Percentiles rank a stretch among this genome's conserved stretches.
phyloP scores from a whole-genome alignment of 2,888 invertebrate genomes.

The Himalopsyche japonica region DNA sequence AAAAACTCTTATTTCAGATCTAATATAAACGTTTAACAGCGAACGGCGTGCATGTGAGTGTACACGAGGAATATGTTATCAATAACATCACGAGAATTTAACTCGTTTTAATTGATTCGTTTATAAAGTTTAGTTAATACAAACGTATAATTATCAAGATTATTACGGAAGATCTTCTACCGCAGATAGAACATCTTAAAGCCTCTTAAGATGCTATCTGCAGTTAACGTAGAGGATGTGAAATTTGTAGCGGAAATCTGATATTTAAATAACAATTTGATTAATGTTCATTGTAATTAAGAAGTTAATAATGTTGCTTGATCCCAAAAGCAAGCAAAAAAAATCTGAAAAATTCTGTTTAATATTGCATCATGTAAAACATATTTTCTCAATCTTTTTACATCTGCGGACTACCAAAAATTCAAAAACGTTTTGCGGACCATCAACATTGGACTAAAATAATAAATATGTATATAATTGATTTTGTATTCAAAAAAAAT shows the following conservation, averaged over 20 bases:
- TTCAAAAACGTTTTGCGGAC: too few species aligned
- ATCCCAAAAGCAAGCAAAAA: neutral
- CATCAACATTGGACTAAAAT: too few species aligned
- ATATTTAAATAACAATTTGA: neutral
- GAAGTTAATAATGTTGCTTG: neutral
- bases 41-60: too few species aligned
- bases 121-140: neutral
- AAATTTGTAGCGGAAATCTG: neutral
- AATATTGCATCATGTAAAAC: too few species aligned
- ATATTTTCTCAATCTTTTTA: too few species aligned
- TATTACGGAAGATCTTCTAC: neutral
- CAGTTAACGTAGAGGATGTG: neutral
- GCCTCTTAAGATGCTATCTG: neutral
- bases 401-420: too few species aligned
- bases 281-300: neutral
- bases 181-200: neutral
- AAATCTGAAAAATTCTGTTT: too few species aligned
- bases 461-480: too few species aligned
- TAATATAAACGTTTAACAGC: too few species aligned
- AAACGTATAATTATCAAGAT: neutral
- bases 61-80: too few species aligned
- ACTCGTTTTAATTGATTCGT: neutral
- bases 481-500: too few species aligned
- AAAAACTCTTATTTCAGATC: too few species aligned
- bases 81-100: neutral